Conservation (phyloP, 2,888 invertebrate genomes). For the Crematogaster levior region DNA sequence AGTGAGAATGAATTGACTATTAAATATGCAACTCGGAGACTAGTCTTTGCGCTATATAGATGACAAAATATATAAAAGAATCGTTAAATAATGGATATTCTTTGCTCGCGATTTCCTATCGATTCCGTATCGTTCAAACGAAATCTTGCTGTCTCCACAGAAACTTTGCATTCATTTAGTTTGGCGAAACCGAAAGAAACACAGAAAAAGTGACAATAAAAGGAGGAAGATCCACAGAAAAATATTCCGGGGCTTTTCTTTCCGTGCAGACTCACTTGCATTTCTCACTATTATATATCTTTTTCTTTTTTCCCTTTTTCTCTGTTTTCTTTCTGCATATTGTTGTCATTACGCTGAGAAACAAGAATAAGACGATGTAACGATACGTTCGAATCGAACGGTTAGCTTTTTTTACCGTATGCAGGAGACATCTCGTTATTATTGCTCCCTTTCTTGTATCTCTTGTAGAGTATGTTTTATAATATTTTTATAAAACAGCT, state of each 20-base stretch:
- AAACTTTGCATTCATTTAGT: conserved; percentile 11
- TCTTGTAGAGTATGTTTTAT: conserved; percentile 61
- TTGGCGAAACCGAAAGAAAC: background rate
- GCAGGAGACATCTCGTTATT: conserved; percentile 63
- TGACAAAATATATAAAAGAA: background rate
- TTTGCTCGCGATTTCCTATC: background rate
- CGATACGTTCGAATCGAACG: conserved; percentile 43
- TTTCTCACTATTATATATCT: background rate
- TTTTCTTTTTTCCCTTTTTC: background rate
- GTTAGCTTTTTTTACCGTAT: conserved; percentile 52
- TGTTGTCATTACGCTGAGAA: background rate
- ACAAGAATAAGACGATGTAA: conserved; percentile 40
- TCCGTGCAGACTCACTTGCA: conserved; percentile 21
- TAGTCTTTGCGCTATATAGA: background rate
- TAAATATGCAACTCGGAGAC: background rate
- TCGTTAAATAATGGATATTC: background rate
- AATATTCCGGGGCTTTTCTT: conserved; percentile 35
- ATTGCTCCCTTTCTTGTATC: conserved; percentile 50
- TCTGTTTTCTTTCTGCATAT: background rate
- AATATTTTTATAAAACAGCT: conserved; percentile 62
- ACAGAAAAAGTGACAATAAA: conserved; percentile 12
- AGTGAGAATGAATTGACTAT: background rate
- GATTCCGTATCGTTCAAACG: background rate
- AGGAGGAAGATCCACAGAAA: conserved; percentile 20
- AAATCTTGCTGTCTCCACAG: conserved; percentile 12